Evolutionary conservation across 2,888 invertebrate genomes (phyloP).

Genomic region (Epirrhoe tristata): DNA sequence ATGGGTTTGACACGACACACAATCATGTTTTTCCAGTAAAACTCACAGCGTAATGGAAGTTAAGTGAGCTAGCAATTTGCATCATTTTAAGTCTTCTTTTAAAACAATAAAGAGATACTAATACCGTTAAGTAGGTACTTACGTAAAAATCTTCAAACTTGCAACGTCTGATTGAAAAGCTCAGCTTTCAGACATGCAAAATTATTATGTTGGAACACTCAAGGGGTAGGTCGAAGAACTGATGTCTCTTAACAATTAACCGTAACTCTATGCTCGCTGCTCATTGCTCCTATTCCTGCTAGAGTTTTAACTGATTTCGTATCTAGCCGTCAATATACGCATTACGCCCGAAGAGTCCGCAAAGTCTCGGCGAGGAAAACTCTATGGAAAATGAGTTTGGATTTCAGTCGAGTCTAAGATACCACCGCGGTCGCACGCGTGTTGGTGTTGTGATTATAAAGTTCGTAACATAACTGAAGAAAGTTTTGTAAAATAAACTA

Average conservation of each 20-base stretch:
- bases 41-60: too few species aligned
- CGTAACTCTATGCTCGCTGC: constrained; percentile 15
- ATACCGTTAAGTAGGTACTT: constrained; percentile 1
- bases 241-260: constrained; percentile 37
- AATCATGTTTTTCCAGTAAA: too few species aligned
- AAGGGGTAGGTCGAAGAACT: constrained; percentile 54
- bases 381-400: constrained; percentile 47
- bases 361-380: constrained; percentile 28
- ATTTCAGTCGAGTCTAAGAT: constrained; percentile 56
- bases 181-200: constrained; percentile 74
- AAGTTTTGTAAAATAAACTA: constrained; percentile 59
- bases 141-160: constrained; percentile 46
- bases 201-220: constrained; percentile 63
- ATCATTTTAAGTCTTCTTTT: too few species aligned
- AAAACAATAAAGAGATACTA: not conserved
- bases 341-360: constrained; percentile 5
- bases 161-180: constrained; percentile 72
- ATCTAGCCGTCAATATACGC: constrained; percentile 21
- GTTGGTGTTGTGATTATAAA: constrained; percentile 42
- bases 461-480: constrained; percentile 55
- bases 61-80: too few species aligned
- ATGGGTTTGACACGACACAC: too few species aligned
- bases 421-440: constrained; percentile 50
- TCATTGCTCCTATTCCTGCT: constrained; percentile 45
- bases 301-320: not conserved